Base-by-base conservation (phyloP, 2,888 invertebrate genomes). In the Metellina segmentata region DNA sequence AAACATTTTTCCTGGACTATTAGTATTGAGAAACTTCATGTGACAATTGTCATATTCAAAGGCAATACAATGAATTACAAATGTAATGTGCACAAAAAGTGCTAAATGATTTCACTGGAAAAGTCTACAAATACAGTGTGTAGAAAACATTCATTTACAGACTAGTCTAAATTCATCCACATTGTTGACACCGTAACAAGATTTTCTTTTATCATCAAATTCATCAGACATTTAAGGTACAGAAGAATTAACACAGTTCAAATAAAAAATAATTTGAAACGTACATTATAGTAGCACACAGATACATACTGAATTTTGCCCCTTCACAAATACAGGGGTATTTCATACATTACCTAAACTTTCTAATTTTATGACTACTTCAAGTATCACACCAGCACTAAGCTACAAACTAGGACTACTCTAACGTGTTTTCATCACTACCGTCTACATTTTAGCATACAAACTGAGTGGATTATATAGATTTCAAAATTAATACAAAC, bases 381-480 rank as follows among this genome's bases (percentile, higher is more conserved):
- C 48, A 77, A 78, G 70, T 86, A 88, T 75, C 88, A 88, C 74
- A 81, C 82, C 51, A 69, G 69, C 69, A 77, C 85, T 86, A 89
- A 83, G 34, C 89, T 88, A 88, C 52, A 16, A 61, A 81, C 88
- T 82, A 70, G 77, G 7, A 70, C 61, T 88, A 75, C 8, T 48
- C 34, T 82, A 77, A 71, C 34, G 34, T 89, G 49, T 78, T 83
- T 75, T 19, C 70, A 78, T 70, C 8, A 77, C 82, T 81, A 74
- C 20, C 5, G 16, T 69, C 69, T 78, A 89, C 69, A 51, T 49
- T 81, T 88, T 53, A 49, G 52, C 82, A 83, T 70, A 77, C 69
- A 71, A 77, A 49, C 89, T 75, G 48, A 6, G 19, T 48, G 61
- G 34, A 16, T 83, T 61, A 75, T 34, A 34, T 13, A 53, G 34